A percentile compares a stretch with the other conserved stretches of the same genome.
These are phyloP conservation scores for Plutella xylostella DNA, from an alignment of 2,888 invertebrate species.

Conservation along the genomic window DNA sequence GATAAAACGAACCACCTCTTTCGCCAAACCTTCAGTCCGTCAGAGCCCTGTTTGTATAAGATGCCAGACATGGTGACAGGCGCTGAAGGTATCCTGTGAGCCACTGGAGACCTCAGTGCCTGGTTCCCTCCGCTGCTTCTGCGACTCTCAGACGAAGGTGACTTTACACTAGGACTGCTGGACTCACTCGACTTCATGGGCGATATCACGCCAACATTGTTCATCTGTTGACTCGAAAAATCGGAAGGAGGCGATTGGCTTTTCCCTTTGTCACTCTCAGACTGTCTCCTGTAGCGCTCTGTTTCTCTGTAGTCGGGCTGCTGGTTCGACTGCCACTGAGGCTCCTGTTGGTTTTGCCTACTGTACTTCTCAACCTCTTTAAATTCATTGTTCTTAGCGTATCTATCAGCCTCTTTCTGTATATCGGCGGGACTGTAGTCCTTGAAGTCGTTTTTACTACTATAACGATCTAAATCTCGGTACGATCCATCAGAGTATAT, in stretches of 20 bases:
- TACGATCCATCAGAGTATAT: constrained; percentile 60
- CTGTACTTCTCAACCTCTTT: constrained; percentile 49
- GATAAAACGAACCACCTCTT: constrained; percentile 95
- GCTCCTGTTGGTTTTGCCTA: constrained; percentile 41
- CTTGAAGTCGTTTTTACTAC: constrained; percentile 56
- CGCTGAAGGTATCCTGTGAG: constrained; percentile 86
- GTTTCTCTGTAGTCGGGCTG: constrained; percentile 42
- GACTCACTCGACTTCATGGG: constrained; percentile 64
- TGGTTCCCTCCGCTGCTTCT: constrained; percentile 67
- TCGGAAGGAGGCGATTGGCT: constrained; percentile 47
- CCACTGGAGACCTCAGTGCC: constrained; percentile 82
- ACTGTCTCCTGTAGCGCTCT: constrained; percentile 40
- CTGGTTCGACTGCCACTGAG: constrained; percentile 52
- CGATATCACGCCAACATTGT: constrained; percentile 36
- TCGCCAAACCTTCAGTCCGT: constrained; percentile 94
- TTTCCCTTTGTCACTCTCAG: constrained; percentile 42
- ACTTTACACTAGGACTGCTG: constrained; percentile 56
- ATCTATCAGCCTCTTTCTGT: constrained; percentile 49
- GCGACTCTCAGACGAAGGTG: constrained; percentile 61
- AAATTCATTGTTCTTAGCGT: constrained; percentile 50
- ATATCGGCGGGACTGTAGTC: constrained; percentile 51
- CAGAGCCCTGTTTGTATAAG: constrained; percentile 93
- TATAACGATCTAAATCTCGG: constrained; percentile 56
- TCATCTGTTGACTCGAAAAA: constrained; percentile 42
- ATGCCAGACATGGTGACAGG: constrained; percentile 90